phyloP scores from a whole-genome alignment of 2,797 vertebrate genomes.

The Ataeniobius toweri region DNA sequence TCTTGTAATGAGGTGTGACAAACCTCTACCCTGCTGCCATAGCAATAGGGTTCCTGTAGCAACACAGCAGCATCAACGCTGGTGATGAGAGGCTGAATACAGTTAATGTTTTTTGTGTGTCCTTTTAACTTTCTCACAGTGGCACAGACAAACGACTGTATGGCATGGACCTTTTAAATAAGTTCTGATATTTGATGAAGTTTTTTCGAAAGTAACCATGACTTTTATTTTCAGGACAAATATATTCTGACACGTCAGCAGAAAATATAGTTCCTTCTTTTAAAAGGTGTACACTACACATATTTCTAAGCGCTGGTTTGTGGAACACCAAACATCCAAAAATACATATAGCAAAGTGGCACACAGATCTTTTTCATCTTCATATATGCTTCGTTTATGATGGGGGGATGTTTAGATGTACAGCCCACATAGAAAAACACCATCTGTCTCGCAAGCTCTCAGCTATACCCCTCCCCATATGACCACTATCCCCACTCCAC shows the following conservation, averaged over 20 bases:
- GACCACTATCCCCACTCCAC: constrained; percentile 33
- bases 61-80: constrained; percentile 51
- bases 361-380: background rate
- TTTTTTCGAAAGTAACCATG: background rate
- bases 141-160: background rate
- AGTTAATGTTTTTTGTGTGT: constrained; percentile 29
- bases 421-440: constrained; percentile 72
- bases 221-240: background rate
- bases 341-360: background rate
- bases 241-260: background rate
- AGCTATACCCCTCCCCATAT: constrained; percentile 40
- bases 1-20: constrained; percentile 78
- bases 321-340: background rate
- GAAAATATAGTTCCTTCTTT: background rate
- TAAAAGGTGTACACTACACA: background rate
- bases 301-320: background rate
- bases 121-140: constrained; percentile 36
- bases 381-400: constrained; percentile 20
- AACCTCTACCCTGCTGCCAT: constrained; percentile 74
- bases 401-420: constrained; percentile 21
- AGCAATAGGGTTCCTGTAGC: constrained; percentile 74
- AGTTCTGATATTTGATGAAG: background rate
- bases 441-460: constrained; percentile 69
- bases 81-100: constrained; percentile 38
- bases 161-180: background rate